Evolutionary conservation across 2,113 vertebrate species (phyloP), one percentile per base, ranked within the genome.

Genomic region (Eubucco bourcierii): DNA sequence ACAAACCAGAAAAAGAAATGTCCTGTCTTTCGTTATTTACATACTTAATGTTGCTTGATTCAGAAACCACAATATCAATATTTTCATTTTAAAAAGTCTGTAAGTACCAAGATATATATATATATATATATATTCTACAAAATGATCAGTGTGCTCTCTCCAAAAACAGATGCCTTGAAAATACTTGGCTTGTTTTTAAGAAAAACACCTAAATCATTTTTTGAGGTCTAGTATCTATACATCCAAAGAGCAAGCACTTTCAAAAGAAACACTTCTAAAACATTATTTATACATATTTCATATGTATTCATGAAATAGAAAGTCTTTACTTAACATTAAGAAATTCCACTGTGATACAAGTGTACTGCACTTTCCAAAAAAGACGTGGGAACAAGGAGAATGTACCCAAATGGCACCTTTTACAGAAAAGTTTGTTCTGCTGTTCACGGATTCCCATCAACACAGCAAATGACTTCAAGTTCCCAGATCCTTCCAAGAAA

Each of bases 11-110:
- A 64, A 75, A 71, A 90, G 6, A 78, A 87, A 70, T 77, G 34
- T 76, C 58, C 94, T 96, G 95, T 84, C 88, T 95, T 93, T 90
- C 90, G 68, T 93, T 97, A 97, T 97, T 98, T 96, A 97, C 97
- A 96, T 97, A 98, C 98, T 98, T 98, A 97, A 96, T 94, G 87
- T 90, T 97, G 93, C 97, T 97, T 97, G 95, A 98, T 97, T 97
- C 95, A 92, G 86, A 96, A 96, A 95, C 97, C 97, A 87, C 94
- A 97, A 90, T 47, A 95, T 94, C 97, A 98, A 98, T 97, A 97
- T 97, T 98, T 98, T 97, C 93, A 94, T 97, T 83, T 53, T 34
- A 94, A 96, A 96, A 96, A 95, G 92, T 64, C 86, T 81, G 80
- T 94, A 94, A 96, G 96, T 93, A 96, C 94, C 91, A 72, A 93